Conservation (phyloP, 2,113 vertebrate genomes). For the Mohoua ochrocephala region DNA sequence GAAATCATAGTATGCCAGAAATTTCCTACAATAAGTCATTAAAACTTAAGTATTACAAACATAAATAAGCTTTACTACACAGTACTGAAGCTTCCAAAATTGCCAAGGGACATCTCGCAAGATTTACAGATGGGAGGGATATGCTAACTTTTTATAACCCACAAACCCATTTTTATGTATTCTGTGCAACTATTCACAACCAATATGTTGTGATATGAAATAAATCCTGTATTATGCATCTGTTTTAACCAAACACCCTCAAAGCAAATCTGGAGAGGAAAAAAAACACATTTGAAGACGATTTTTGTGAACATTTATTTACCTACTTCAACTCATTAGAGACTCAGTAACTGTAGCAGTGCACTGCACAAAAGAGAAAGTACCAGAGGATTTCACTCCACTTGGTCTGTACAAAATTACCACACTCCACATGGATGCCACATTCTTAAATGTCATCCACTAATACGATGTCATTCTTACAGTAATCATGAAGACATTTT, state of each 20-base stretch:
- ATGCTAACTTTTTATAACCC: background rate
- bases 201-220: constrained; percentile 34
- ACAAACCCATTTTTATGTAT: constrained; percentile 32
- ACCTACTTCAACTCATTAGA: constrained; percentile 7
- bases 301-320: constrained; percentile 29
- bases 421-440: background rate
- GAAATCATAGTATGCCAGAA: background rate
- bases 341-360: constrained; percentile 36
- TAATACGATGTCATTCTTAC: background rate
- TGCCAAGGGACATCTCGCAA: background rate
- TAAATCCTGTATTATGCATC: constrained; percentile 13
- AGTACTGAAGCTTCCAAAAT: background rate
- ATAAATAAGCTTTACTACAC: background rate
- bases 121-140: background rate
- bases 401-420: constrained; percentile 10
- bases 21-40: background rate
- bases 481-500: constrained; percentile 42
- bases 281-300: background rate
- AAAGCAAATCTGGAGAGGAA: constrained; percentile 12
- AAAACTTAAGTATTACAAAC: background rate
- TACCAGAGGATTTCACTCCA: constrained; percentile 5
- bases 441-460: background rate
- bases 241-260: constrained; percentile 6
- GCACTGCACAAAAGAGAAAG: background rate
- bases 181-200: background rate